Conservation (phyloP, 2,113 vertebrate species). For the Chlorodrepanis virens region DNA sequence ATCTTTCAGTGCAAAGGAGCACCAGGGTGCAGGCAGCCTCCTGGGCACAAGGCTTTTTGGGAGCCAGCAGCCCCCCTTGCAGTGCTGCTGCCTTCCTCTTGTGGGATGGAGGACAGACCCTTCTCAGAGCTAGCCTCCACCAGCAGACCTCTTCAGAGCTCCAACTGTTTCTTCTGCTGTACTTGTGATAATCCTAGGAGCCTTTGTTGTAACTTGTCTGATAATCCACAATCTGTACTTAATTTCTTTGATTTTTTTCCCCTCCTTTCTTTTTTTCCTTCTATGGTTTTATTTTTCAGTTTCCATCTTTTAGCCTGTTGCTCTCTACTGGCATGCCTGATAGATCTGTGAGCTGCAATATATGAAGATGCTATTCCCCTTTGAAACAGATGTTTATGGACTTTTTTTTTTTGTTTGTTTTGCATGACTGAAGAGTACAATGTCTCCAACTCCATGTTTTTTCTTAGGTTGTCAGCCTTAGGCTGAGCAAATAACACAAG, state of each 20-base stretch:
- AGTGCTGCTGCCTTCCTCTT: background rate
- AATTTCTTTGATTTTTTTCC: background rate
- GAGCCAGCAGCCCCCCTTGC: background rate
- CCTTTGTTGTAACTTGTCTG: background rate
- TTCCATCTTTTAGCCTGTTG: background rate
- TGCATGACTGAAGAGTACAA: background rate
- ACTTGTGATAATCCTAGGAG: background rate
- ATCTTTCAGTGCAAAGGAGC: background rate
- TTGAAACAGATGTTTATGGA: background rate
- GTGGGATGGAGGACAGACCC: background rate
- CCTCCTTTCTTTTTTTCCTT: too few species aligned
- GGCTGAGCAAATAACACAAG: background rate
- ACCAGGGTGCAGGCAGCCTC: background rate
- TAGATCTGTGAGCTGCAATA: background rate
- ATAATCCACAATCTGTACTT: background rate
- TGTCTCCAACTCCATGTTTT: background rate
- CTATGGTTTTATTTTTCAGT: background rate
- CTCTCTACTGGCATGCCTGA: background rate
- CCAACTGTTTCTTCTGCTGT: fast-evolving
- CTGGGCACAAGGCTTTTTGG: background rate
- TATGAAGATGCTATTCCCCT: background rate
- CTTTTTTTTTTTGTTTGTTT: background rate
- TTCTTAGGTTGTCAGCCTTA: background rate
- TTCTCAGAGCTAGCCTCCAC: fast-evolving
- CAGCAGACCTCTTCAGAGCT: background rate